These are phyloP conservation scores for Piliocolobus tephrosceles DNA, from an alignment of 2,113 vertebrate genomes.

Conservation along the genomic window DNA sequence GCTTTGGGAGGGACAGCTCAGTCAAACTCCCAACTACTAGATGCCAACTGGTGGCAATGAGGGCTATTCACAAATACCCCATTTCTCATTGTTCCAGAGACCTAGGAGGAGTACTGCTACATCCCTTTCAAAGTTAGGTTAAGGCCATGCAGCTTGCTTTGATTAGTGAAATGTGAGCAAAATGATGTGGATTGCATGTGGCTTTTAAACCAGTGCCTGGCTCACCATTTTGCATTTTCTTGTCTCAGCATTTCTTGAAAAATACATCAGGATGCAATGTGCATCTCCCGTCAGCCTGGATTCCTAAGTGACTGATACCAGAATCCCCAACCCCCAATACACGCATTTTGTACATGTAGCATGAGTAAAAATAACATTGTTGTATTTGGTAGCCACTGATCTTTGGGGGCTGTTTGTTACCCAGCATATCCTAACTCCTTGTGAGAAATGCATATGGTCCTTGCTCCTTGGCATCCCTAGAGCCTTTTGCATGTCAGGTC, in stretches of 20 bases:
- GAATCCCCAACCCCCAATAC: background rate
- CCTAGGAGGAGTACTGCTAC: background rate
- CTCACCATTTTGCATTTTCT: background rate
- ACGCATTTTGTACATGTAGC: background rate
- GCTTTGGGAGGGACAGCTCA: background rate
- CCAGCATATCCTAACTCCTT: background rate
- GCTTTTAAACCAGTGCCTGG: background rate
- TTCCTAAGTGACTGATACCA: background rate
- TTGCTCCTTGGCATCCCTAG: background rate
- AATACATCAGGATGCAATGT: background rate
- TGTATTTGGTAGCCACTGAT: background rate
- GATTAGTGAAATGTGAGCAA: background rate
- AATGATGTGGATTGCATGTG: background rate
- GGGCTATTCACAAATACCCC: background rate
- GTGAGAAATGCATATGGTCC: background rate
- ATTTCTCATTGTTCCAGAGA: background rate
- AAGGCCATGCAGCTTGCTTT: background rate
- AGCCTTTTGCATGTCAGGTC: background rate
- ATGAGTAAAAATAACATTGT: background rate
- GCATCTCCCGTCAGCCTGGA: background rate
- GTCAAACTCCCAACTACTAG: background rate
- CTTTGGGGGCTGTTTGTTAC: background rate
- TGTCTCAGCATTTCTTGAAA: background rate
- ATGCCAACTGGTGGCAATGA: background rate
- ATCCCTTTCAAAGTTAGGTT: background rate